Evolutionary conservation across 2,113 vertebrate genomes (phyloP).

Genomic region (Lepus americanus): DNA sequence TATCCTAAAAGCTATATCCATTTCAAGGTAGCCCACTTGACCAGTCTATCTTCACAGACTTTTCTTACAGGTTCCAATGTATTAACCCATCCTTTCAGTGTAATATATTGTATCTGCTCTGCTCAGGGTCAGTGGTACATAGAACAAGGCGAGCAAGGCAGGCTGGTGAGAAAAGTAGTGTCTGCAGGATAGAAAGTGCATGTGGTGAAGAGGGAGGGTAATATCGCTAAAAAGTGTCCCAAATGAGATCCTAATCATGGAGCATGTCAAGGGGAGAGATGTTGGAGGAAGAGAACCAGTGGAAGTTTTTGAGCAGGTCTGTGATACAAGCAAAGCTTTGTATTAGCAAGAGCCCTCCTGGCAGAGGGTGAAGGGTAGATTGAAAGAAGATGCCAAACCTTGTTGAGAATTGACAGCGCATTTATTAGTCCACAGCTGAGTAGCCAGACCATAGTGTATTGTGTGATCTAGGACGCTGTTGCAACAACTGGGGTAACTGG

Average conservation of each 20-base stretch:
- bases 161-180: accelerated
- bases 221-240: neutral
- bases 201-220: neutral
- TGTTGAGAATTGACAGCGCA: neutral
- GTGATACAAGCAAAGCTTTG: neutral
- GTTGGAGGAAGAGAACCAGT: neutral
- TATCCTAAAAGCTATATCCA: neutral
- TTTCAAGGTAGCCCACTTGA: neutral
- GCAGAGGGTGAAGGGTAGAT: neutral
- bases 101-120: neutral
- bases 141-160: neutral
- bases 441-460: neutral
- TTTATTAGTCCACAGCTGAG: neutral
- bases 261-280: neutral
- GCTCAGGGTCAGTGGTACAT: neutral
- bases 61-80: neutral
- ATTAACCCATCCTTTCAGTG: neutral
- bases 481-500: neutral
- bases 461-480: neutral
- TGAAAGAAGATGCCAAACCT: neutral
- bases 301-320: neutral
- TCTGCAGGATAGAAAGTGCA: neutral
- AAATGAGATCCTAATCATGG: neutral
- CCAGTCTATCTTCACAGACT: neutral
- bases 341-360: neutral